Base-by-base conservation (phyloP, 2,888 invertebrate species). In the Cerastoderma edule region DNA sequence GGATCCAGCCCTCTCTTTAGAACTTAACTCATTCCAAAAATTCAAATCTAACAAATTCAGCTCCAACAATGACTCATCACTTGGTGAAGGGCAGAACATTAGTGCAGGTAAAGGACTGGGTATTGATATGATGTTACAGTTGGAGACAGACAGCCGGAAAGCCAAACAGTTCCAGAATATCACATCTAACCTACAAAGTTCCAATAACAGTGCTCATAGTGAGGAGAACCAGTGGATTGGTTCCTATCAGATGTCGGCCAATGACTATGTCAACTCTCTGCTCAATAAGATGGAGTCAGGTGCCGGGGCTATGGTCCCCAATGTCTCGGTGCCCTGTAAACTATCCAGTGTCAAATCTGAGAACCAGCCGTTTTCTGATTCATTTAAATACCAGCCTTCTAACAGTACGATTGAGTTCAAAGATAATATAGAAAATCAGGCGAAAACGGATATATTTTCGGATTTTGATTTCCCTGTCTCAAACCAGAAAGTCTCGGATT, bases 351-450 rank as follows among this genome's bases (percentile, higher is more conserved):
- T 53, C 32, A 44, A 39, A 16, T 16, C 39, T n/a, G 53, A 53
- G 8, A 53, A 33, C 5, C 39, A 67, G 35, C 54, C 39, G 28
- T 33, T 39, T 22, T n/a, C 67, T 2, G 56, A 56, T 19, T 19
- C 54, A 28, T 28, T 30, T 8, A 65, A 65, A 66, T 39, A 24
- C 30, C 33, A 28, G 3, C 24, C 64, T 2, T 30, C 39, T 13
- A 53, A 48, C 10, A 56, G 50, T 44, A 32, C n/a, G 8, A 30
- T 50, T 2, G 65, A 56, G 30, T 65, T 35, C 28, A 77, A 77
- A 53, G 72, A 77, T 50, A 67, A 72, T 50, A 69, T 73, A 24
- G 77, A 77, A 67, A 77, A 70, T 63, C 72, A 72, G 30, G 44
- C 72, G 5, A 72, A 77, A 63, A 44, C 77, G 4, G 66, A 69